Base-by-base conservation (phyloP, 2,113 vertebrate species). In the Cygnus buccinator region DNA sequence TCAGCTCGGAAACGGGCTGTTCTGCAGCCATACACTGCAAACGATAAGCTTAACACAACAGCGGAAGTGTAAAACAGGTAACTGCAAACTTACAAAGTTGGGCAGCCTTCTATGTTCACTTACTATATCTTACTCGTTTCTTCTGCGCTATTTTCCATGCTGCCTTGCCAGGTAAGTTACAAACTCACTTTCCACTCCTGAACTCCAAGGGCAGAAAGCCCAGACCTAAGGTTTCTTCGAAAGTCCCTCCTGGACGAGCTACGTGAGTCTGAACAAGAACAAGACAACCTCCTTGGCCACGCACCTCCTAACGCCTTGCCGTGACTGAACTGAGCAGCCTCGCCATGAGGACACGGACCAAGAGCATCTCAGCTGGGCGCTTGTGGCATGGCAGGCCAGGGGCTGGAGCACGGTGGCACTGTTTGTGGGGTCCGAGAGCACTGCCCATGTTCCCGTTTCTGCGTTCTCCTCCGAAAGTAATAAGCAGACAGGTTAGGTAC, bases 81-180 rank as follows among this genome's bases (percentile, higher is more conserved):
- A 89, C 50, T 1, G 4, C 58, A 71, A 68, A 72, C 84, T 71
- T 59, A 59, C 2, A 79, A 39, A 12, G 33, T 76, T 84, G 74
- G 66, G 54, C 83, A 87, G 81, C 57, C 58, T 67, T 76, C 87
- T 85, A 84, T 78, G 93, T 71, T 5, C 8, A 57, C 35, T 78
- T 84, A 59, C 13, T 65, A 11, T 71, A 63, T 67, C 68, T 29
- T 97, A 94, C 48, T n/a, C 41, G 63, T 31, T 85, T 85, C 21
- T 86, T 66, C 80, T 54, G 84, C 58, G 77, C 81, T 73, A 82
- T 67, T 94, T 94, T 95, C 95, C 87, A 97, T 39, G n/a, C 74
- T 95, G 46, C 46, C 58, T 68, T 87, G 96, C 97, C 97, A 98
- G 98, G 90, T 78, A 29, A 80, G 95, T 97, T 90, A 86, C 55